A percentile compares a stretch with the other conserved stretches of the same genome.
These are phyloP conservation scores for Rhagoletis pomonella DNA, from an alignment of 1,140 invertebrate genomes.

Conservation along the genomic window DNA sequence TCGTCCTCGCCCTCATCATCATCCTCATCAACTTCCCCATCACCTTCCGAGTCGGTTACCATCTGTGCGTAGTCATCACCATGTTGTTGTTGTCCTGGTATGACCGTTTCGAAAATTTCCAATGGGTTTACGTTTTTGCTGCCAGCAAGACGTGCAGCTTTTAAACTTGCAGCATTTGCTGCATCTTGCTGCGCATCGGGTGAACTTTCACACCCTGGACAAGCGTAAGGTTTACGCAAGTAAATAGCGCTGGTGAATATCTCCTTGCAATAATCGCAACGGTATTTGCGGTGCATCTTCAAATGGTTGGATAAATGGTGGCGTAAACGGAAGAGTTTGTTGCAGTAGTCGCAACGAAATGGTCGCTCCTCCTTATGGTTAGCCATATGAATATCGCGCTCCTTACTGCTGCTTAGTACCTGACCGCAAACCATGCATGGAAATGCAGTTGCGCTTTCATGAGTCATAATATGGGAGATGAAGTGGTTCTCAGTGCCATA, in stretches of 20 bases:
- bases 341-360: constrained; percentile 74
- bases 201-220: constrained; percentile 43
- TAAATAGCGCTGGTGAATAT: constrained; percentile 52
- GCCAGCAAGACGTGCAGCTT: background rate
- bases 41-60: constrained; percentile 18
- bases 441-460: constrained; percentile 53
- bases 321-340: constrained; percentile 56
- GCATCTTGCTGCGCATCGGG: constrained; percentile 35
- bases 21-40: constrained; percentile 2
- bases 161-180: constrained; percentile 3
- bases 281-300: constrained; percentile 60
- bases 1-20: constrained; percentile 1
- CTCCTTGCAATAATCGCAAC: constrained; percentile 57
- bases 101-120: constrained; percentile 35
- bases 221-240: constrained; percentile 56
- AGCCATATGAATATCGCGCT: constrained; percentile 62
- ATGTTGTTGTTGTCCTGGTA: constrained; percentile 5
- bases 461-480: constrained; percentile 54
- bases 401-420: constrained; percentile 33
- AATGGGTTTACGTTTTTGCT: constrained; percentile 30
- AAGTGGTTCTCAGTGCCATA: constrained; percentile 54
- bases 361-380: constrained; percentile 74
- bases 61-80: constrained; percentile 42
- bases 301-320: constrained; percentile 57
- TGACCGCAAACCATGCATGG: constrained; percentile 58